phyloP scores from a whole-genome alignment of 2,797 vertebrate genomes.

The Falco biarmicus region DNA sequence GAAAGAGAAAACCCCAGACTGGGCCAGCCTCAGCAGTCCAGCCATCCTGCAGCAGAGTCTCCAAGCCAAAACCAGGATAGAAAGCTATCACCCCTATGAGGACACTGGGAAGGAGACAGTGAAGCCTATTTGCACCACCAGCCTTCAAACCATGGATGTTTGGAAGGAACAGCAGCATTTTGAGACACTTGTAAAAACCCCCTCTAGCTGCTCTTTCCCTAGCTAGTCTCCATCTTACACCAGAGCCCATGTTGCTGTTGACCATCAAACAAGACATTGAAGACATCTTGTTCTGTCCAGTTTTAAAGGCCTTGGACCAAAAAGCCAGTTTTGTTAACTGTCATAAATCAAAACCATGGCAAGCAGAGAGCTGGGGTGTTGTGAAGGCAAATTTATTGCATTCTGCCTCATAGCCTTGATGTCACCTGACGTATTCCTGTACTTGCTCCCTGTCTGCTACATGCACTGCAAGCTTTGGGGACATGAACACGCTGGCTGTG shows the following conservation, averaged over 20 bases:
- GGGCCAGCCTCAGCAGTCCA: not conserved
- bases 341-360: not conserved
- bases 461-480: accelerated
- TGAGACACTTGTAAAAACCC: not conserved
- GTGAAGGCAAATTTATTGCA: not conserved
- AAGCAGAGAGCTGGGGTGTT: not conserved
- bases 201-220: not conserved
- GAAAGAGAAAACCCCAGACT: not conserved
- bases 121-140: not conserved
- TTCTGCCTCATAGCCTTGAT: not conserved
- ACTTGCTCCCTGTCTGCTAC: not conserved
- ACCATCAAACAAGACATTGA: not conserved
- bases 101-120: not conserved
- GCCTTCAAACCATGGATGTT: not conserved
- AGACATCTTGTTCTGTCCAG: not conserved
- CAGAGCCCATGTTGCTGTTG: not conserved
- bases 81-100: not conserved
- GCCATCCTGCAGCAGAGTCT: accelerated
- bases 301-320: not conserved
- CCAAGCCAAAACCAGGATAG: not conserved
- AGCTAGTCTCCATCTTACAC: not conserved
- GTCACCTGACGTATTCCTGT: no score
- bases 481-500: accelerated
- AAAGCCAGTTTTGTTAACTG: not conserved
- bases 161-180: not conserved